Evolutionary conservation across 37 sponge, comb jelly and placozoan species (phyloP).

Genomic region (Haliclona indistincta): DNA sequence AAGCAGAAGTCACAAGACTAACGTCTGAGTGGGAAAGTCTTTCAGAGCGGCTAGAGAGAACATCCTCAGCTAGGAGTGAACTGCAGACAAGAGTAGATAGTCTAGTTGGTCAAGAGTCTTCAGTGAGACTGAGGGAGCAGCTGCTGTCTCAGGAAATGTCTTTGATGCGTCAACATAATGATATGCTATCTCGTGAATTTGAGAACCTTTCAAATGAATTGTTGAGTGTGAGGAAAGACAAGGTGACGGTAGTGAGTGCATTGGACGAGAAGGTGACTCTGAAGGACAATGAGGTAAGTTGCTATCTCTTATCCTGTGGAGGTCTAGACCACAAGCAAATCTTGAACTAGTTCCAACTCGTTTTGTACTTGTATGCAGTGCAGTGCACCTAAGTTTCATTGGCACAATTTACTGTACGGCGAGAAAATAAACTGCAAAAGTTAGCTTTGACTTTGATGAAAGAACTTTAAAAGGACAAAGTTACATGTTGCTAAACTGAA

Average conservation of each 20-base stretch:
- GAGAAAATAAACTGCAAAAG: too few relatives aligned
- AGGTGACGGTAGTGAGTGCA: constrained; percentile 10
- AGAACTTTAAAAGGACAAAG: too few relatives aligned
- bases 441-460: too few relatives aligned
- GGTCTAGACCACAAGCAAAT: background rate
- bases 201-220: constrained; percentile 36
- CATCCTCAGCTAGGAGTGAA: constrained; percentile 34
- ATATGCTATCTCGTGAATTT: constrained; percentile 65
- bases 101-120: constrained; percentile 30
- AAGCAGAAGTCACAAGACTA: constrained; percentile 57
- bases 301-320: background rate
- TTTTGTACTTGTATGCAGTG: background rate
- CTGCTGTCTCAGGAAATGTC: constrained; percentile 68
- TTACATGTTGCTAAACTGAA: too few relatives aligned
- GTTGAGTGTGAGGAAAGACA: constrained; percentile 47
- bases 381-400: too few relatives aligned
- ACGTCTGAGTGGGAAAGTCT: constrained; percentile 60
- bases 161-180: constrained; percentile 42
- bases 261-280: constrained; percentile 20
- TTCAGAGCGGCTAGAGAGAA: constrained; percentile 36
- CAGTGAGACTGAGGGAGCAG: constrained; percentile 56
- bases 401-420: too few relatives aligned
- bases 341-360: background rate
- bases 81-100: constrained; percentile 53
- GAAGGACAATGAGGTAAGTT: constrained; percentile 40